Evolutionary conservation across 1,140 invertebrate species (phyloP).

Genomic region (Augochlora pura): DNA sequence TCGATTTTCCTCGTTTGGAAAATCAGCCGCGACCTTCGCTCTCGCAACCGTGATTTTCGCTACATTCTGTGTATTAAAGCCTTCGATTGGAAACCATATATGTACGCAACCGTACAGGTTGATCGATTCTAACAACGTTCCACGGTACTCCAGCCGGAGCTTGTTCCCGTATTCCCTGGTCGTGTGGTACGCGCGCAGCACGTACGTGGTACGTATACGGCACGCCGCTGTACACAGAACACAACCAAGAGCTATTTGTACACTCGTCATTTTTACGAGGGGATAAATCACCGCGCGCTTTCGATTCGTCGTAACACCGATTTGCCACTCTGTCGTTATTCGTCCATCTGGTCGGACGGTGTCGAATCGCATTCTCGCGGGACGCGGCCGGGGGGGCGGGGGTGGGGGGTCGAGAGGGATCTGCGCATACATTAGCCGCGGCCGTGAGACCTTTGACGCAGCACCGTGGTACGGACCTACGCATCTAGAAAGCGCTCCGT

Average conservation of each 20-base stretch:
- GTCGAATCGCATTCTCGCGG: constrained; percentile 43
- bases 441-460: constrained; percentile 53
- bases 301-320: constrained; percentile 36
- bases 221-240: not conserved
- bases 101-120: too few species aligned
- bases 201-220: too few species aligned
- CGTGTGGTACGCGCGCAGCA: too few species aligned
- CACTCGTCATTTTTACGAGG: constrained; percentile 37
- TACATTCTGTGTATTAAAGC: too few species aligned
- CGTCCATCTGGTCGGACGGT: constrained; percentile 36
- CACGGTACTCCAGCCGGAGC: too few species aligned
- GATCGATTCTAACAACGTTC: too few species aligned
- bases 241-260: constrained; percentile 18
- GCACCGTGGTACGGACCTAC: constrained; percentile 44
- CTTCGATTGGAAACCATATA: too few species aligned
- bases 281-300: constrained; percentile 35
- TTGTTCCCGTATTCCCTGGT: not conserved
- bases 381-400: constrained; percentile 25
- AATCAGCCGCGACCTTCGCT: too few species aligned
- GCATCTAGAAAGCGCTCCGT: constrained; percentile 53
- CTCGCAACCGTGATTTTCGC: too few species aligned
- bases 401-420: too few species aligned
- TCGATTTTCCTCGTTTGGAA: too few species aligned
- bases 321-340: constrained; percentile 48
- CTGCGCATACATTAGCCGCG: constrained; percentile 43